phyloP scores from a whole-genome alignment of 2,797 vertebrate genomes.

The Mus minutoides region DNA sequence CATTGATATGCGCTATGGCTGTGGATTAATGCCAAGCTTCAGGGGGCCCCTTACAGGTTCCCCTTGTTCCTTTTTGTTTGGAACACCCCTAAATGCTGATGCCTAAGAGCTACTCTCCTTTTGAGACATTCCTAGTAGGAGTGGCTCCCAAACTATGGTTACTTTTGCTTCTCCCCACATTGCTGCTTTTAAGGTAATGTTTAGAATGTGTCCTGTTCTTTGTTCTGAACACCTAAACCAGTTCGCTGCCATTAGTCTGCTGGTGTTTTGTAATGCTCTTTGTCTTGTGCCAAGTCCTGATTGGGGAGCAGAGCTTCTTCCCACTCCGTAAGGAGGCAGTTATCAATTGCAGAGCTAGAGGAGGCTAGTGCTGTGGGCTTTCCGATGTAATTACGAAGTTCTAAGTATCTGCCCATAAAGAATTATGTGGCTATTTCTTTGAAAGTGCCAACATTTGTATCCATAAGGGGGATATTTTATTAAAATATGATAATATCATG shows the following conservation, averaged over 20 bases:
- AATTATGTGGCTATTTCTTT: slow-evolving; percentile 58
- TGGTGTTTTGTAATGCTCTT: not conserved
- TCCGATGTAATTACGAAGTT: slow-evolving; percentile 15
- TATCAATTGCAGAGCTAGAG: not conserved
- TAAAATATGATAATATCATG: slow-evolving; percentile 71
- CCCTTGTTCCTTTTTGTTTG: not conserved
- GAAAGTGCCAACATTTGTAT: slow-evolving; percentile 59
- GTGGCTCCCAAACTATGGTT: not conserved
- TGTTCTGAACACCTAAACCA: not conserved
- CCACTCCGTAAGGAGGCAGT: not conserved
- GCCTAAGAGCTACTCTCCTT: not conserved
- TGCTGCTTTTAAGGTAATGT: not conserved
- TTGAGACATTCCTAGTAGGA: not conserved
- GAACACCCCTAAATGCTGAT: not conserved
- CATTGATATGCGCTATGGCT: not conserved
- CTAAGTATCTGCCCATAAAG: slow-evolving; percentile 51
- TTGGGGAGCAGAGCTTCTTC: not conserved
- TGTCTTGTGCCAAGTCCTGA: not conserved
- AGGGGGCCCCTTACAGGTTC: not conserved
- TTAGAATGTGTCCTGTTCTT: not conserved
- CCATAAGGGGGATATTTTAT: slow-evolving; percentile 71
- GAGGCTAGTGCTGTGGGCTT: not conserved
- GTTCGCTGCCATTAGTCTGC: not conserved
- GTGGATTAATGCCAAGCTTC: not conserved
- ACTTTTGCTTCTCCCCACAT: not conserved